A percentile compares a stretch with the other conserved stretches of the same genome.
phyloP scores from a whole-genome alignment of 2,888 invertebrate species.

The Leptinotarsa peninsularis region DNA sequence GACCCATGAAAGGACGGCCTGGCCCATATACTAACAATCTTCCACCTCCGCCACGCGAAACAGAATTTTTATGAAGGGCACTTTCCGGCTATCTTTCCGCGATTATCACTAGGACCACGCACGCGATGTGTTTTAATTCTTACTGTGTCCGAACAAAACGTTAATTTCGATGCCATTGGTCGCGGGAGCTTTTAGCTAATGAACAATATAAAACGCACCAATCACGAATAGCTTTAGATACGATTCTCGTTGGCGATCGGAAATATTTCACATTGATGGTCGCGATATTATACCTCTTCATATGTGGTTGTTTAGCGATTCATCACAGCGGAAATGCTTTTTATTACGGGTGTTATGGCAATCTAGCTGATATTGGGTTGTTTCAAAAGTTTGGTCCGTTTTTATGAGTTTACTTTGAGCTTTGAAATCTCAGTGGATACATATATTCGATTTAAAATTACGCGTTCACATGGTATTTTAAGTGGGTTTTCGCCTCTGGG shows the following conservation, averaged over 20 bases:
- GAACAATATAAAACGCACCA: conserved; percentile 61
- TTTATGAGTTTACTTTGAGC: too few species aligned
- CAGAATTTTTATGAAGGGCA: conserved; percentile 57
- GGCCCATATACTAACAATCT: conserved; percentile 30
- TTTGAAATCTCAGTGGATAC: too few species aligned
- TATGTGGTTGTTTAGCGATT: conserved; percentile 27
- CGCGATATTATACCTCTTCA: conserved; percentile 39
- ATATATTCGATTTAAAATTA: too few species aligned
- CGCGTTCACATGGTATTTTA: too few species aligned
- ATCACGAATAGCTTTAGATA: conserved; percentile 64
- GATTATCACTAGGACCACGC: conserved; percentile 51
- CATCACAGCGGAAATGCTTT: too few species aligned
- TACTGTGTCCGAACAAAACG: conserved; percentile 63
- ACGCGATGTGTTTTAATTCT: conserved; percentile 58
- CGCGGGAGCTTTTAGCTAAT: conserved; percentile 63
- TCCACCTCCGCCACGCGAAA: conserved; percentile 52
- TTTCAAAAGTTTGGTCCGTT: too few species aligned
- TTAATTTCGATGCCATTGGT: conserved; percentile 63
- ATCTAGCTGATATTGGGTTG: too few species aligned
- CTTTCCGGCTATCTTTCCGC: conserved; percentile 54
- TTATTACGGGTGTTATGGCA: too few species aligned
- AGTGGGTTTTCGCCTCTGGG: too few species aligned
- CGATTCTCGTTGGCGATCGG: conserved; percentile 46
- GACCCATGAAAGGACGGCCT: not conserved
- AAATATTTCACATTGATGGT: conserved; percentile 33